phyloP scores from a whole-genome alignment of 1,140 invertebrate species.

The Pectinophora gossypiella region DNA sequence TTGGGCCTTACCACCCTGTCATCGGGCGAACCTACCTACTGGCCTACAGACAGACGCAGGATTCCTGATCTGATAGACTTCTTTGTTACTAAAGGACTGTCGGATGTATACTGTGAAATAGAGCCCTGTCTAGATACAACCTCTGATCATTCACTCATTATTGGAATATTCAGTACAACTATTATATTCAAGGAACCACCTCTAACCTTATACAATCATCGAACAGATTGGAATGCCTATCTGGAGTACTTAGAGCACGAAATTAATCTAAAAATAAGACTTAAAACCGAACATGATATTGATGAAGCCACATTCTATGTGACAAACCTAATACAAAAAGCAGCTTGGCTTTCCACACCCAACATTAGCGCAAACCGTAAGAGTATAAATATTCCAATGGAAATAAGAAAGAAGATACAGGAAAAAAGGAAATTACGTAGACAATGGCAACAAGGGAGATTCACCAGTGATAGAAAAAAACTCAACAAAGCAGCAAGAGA shows the following conservation, averaged over 20 bases:
- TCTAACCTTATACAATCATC: not conserved
- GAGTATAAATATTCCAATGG: not conserved
- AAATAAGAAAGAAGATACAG: not conserved
- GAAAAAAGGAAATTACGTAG: not conserved
- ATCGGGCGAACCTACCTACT: slow-evolving; percentile 13
- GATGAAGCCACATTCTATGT: slow-evolving; percentile 1
- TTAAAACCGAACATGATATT: not conserved
- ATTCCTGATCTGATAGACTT: not conserved
- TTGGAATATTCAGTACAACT: not conserved
- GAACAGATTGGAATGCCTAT: slow-evolving; percentile 1
- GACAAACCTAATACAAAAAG: not conserved
- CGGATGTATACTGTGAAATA: not conserved
- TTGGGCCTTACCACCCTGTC: not conserved
- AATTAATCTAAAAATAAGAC: not conserved
- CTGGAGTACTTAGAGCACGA: not conserved
- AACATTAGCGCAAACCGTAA: not conserved
- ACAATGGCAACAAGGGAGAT: not conserved
- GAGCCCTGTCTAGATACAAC: not conserved
- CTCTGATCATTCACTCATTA: not conserved
- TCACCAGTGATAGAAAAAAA: not conserved
- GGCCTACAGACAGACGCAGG: not conserved
- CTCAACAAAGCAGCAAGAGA: not conserved
- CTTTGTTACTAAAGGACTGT: not conserved
- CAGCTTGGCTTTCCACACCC: not conserved
- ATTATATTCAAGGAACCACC: not conserved